Conservation (phyloP, 1,140 invertebrate genomes). For the Tetramorium alpestre region DNA sequence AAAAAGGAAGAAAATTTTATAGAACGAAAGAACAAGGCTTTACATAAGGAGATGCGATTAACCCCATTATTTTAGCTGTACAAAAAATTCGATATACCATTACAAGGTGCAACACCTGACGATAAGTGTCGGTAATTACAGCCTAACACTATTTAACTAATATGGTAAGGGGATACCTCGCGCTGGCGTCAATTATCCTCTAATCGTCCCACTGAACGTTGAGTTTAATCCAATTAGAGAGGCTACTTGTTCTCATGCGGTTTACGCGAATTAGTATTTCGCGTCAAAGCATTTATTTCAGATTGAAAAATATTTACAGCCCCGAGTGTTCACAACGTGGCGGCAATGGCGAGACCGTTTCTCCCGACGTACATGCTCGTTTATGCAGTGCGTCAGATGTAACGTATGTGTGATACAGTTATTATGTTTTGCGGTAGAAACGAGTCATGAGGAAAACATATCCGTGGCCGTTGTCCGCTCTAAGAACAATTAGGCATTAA, state of each 20-base stretch:
- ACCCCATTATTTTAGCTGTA: not conserved
- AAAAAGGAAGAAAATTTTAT: too few species aligned
- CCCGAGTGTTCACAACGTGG: not conserved
- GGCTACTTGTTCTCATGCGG: not conserved
- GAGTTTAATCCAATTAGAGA: constrained; percentile 54
- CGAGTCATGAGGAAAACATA: constrained; percentile 4
- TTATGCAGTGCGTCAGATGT: not conserved
- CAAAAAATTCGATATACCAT: not conserved
- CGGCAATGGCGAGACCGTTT: not conserved
- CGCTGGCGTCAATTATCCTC: constrained; percentile 40
- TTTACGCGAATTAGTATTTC: not conserved
- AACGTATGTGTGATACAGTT: not conserved
- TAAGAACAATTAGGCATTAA: constrained; percentile 51
- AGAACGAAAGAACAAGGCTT: not conserved
- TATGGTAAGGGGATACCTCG: constrained; percentile 30
- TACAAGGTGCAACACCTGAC: not conserved
- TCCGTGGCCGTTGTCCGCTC: not conserved
- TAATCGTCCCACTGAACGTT: constrained; percentile 22
- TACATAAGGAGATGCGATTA: not conserved
- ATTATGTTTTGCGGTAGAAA: constrained; percentile 12
- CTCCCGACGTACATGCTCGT: not conserved
- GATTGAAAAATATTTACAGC: constrained; percentile 10
- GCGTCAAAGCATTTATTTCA: not conserved
- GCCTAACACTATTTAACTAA: constrained; percentile 44
- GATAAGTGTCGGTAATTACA: constrained; percentile 38